A percentile compares a stretch with the other conserved stretches of the same genome.
phyloP scores from a whole-genome alignment of 2,888 invertebrate genomes.

The Cephus runcator region DNA sequence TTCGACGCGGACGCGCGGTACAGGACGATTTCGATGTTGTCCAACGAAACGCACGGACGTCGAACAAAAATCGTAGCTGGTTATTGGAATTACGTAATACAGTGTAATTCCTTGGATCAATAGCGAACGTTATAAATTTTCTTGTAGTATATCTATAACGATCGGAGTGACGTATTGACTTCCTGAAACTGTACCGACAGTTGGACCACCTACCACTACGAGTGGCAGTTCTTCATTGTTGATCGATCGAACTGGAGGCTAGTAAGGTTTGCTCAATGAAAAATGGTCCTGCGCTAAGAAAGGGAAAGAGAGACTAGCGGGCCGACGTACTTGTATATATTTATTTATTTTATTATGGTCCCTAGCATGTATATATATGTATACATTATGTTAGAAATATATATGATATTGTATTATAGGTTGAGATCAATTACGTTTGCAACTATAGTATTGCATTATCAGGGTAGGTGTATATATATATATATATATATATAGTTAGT shows the following conservation, averaged over 20 bases:
- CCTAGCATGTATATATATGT: no score
- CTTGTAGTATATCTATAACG: neutral
- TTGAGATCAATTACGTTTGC: neutral
- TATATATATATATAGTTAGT: neutral
- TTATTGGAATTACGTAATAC: neutral
- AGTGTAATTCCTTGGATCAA: neutral
- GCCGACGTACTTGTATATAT: neutral
- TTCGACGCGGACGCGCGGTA: constrained; percentile 12
- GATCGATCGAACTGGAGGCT: neutral
- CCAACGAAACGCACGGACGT: neutral
- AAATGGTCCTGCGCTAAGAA: neutral
- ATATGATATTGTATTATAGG: no score
- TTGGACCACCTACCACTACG: neutral
- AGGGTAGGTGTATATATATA: no score
- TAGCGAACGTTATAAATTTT: neutral
- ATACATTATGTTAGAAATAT: no score
- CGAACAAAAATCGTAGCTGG: neutral
- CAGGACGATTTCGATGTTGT: neutral
- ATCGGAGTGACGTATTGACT: neutral
- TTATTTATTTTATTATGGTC: no score
- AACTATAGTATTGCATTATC: neutral
- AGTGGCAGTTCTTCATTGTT: neutral
- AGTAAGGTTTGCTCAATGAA: neutral
- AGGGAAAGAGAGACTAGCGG: neutral
- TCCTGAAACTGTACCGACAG: neutral